Percentiles rank a stretch among this genome's conserved stretches.
Evolutionary conservation across 2,888 invertebrate species (phyloP).

Genomic region (Philhelius pedissequus): DNA sequence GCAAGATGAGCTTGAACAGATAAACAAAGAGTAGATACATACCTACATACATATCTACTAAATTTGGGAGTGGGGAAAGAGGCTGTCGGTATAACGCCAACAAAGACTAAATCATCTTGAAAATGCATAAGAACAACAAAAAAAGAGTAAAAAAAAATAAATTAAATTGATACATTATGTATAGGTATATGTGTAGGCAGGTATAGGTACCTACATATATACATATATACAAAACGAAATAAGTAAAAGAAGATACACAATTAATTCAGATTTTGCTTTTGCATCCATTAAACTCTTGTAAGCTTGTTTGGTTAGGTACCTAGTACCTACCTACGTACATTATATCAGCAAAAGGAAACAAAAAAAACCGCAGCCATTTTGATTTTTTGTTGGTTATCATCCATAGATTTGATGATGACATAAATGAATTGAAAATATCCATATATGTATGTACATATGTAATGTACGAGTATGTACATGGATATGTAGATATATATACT

Average conservation of each 20-base stretch:
- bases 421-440: slow-evolving; percentile 44
- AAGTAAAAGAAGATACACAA: slow-evolving; percentile 23
- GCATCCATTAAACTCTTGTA: slow-evolving; percentile 7
- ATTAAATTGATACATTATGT: slow-evolving; percentile 35
- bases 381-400: slow-evolving; percentile 35
- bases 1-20: slow-evolving; percentile 35
- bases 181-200: neutral
- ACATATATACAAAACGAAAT: neutral
- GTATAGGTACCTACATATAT: neutral
- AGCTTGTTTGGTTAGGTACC: neutral
- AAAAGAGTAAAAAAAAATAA: slow-evolving; percentile 37
- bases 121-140: slow-evolving; percentile 36
- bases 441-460: slow-evolving; percentile 23
- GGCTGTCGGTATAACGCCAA: neutral
- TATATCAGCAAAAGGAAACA: neutral
- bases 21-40: neutral
- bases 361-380: slow-evolving; percentile 56
- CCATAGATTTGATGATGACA: slow-evolving; percentile 62
- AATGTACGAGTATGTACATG: neutral
- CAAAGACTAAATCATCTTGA: slow-evolving; percentile 38
- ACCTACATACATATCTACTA: too few relatives aligned
- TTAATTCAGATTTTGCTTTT: slow-evolving; percentile 19
- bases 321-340: too few relatives aligned
- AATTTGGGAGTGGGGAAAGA: neutral
- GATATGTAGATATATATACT: neutral